Evolutionary conservation across 2,797 vertebrate species (phyloP).

Genomic region (Tarsius wallacei): DNA sequence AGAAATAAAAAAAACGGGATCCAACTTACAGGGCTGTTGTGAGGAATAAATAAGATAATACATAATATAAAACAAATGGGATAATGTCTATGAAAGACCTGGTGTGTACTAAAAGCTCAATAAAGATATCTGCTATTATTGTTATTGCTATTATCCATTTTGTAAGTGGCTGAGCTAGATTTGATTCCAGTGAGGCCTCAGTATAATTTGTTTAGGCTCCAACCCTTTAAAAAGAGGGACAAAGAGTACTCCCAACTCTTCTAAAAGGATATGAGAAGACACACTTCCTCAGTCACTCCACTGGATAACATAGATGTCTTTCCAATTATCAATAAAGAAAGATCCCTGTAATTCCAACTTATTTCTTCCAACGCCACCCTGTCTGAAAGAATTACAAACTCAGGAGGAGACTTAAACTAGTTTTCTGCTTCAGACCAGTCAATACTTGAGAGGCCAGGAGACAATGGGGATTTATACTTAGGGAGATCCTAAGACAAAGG

Average conservation of each 20-base stretch:
- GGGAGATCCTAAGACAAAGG: neutral
- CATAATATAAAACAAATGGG: neutral
- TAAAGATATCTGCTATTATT: neutral
- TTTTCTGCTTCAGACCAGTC: conserved; percentile 48
- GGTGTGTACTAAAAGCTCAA: neutral
- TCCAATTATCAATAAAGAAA: neutral
- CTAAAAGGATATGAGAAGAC: neutral
- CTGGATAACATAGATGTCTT: neutral
- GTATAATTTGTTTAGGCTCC: neutral
- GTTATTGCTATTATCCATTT: neutral
- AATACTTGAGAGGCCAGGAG: neutral
- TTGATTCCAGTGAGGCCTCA: neutral
- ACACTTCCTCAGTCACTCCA: neutral
- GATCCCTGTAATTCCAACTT: neutral
- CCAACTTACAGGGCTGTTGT: neutral
- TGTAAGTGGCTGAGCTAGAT: neutral
- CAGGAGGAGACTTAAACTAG: conserved; percentile 2
- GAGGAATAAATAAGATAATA: neutral
- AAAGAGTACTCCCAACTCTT: neutral
- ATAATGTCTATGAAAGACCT: neutral
- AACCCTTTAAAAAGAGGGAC: neutral
- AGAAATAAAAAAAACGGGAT: neutral
- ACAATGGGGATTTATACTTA: neutral
- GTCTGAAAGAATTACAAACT: conserved; percentile 27
- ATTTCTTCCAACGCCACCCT: conserved; percentile 3